These are phyloP conservation scores for Octomys mimax DNA, from an alignment of 2,797 vertebrate species.

Conservation along the genomic window DNA sequence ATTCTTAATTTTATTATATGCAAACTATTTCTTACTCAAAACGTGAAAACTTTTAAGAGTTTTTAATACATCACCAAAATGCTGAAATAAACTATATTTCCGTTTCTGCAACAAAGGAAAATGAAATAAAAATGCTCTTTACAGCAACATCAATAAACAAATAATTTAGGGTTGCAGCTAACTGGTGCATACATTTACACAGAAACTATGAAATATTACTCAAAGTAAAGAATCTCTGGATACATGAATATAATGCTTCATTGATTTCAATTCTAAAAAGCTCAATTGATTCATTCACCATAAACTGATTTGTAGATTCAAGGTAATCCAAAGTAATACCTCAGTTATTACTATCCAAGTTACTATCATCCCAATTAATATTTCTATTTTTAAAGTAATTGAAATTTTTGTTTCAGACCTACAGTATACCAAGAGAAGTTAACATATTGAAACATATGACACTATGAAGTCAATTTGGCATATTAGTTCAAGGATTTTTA, in stretches of 20 bases:
- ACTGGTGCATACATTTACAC: background rate
- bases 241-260: background rate
- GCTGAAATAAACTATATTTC: background rate
- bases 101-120: background rate
- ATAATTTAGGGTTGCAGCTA: background rate
- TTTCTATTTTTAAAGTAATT: background rate
- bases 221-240: background rate
- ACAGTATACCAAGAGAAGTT: background rate
- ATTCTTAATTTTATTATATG: background rate
- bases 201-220: background rate
- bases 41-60: conserved; percentile 33
- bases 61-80: background rate
- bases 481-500: background rate
- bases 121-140: background rate
- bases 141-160: background rate
- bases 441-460: background rate
- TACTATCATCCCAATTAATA: too few species aligned
- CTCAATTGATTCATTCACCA: background rate
- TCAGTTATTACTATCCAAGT: too few species aligned
- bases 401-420: background rate
- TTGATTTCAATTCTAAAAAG: background rate
- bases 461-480: background rate
- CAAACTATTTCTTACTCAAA: background rate
- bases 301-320: background rate
- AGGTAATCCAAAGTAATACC: background rate